Base-by-base conservation (phyloP, 2,888 invertebrate genomes). In the Dorcus parallelipipedus region DNA sequence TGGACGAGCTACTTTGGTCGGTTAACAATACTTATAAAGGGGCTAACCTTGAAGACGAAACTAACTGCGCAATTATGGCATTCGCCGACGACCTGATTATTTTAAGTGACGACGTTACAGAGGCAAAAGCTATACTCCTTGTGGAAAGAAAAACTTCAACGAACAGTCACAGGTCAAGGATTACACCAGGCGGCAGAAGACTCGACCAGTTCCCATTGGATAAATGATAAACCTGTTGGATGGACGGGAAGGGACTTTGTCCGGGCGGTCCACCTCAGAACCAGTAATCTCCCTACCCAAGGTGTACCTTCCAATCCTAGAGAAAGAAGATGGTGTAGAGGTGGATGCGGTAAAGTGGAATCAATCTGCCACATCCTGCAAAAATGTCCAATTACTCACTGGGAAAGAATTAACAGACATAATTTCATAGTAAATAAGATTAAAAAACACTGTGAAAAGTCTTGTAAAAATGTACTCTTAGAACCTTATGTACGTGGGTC, bases 51-150 rank as follows among this genome's bases (percentile, higher is more conserved):
- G 43, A 5, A 3, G 10, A 48, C 0, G 58, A 45, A 0, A 2
- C 9, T 0, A 48, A 33, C 1, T 52, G 74, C 20, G 65, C 71
- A 2, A 69, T 67, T 3, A 52, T 76, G 14, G 74, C 73, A 3
- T 78, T 71, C 58, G 77, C 76, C 0, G 78, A 78, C 38, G 77
- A 78, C 61, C 54, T 75, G 1, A 59, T 74, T 40, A 64, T 78
- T 4, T 50, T 76, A 4, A 64, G 72, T 10, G 70, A 75, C 3
- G 69, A 71, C 0, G 67, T 63, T 1, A 26, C 26, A 26, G 26
- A 26, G 4, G 26, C 26, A 4, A 26, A 26, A 4, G 26, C 26
- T 1, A 52, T 64, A 23, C 61, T 76, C 0, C 68, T 0, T 7
- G 2, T 62, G 62, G 62, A 39, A 52, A 8, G 45, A 57, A 9